These are phyloP conservation scores for Agrilus mali DNA, from an alignment of 2,888 invertebrate genomes.

Conservation along the genomic window DNA sequence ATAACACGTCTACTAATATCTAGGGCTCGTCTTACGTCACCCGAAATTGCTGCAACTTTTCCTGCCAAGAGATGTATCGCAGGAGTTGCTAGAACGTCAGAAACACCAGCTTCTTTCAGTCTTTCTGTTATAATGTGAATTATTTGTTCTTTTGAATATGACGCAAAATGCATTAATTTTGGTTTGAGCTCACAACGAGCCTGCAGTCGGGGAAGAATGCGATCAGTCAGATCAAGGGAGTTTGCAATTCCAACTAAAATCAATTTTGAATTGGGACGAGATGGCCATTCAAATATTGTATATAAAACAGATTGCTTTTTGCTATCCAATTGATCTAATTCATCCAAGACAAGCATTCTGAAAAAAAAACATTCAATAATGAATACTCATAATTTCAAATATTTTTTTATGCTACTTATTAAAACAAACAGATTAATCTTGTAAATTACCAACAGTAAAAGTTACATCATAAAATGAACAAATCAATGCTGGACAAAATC, in stretches of 20 bases:
- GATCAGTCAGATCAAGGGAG: slow-evolving; percentile 86
- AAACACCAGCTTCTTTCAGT: slow-evolving; percentile 55
- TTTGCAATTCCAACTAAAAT: slow-evolving; percentile 90
- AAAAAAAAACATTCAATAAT: slow-evolving; percentile 17
- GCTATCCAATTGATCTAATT: slow-evolving; percentile 86
- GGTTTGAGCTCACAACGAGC: slow-evolving; percentile 62
- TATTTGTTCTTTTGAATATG: slow-evolving; percentile 86
- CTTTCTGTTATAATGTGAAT: slow-evolving; percentile 71
- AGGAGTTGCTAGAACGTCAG: slow-evolving; percentile 58
- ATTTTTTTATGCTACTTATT: neutral
- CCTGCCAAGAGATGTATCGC: slow-evolving; percentile 87
- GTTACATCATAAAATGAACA: neutral
- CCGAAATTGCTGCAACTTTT: slow-evolving; percentile 88
- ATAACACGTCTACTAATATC: slow-evolving; percentile 86
- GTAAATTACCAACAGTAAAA: too few species aligned
- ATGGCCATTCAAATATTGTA: slow-evolving; percentile 89
- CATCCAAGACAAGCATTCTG: slow-evolving; percentile 79
- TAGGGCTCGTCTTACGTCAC: slow-evolving; percentile 86
- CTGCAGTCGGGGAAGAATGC: slow-evolving; percentile 77
- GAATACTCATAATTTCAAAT: neutral
- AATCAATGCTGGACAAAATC: too few species aligned
- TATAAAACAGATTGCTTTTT: slow-evolving; percentile 78
- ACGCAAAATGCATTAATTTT: slow-evolving; percentile 73
- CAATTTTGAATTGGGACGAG: slow-evolving; percentile 50
- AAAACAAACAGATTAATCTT: too few species aligned